Evolutionary conservation across 92 coral and sea anemone species (phyloP), one percentile per base, ranked within the genome.

Genomic region (Heliopora coerulea): DNA sequence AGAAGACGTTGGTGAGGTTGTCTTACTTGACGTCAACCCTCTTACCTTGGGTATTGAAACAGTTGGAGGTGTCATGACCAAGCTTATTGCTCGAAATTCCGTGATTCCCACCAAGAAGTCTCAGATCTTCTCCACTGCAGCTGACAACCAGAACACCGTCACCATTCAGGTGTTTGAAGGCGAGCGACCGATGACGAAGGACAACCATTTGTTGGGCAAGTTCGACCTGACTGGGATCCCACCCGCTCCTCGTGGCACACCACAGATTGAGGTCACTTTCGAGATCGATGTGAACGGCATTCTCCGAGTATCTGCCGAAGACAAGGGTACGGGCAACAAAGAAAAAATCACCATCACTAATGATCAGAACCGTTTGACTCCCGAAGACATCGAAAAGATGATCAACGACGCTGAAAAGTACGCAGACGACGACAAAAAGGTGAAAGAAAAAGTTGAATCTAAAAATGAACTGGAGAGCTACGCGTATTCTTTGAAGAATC

Each of bases 41-140:
- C 89, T 93, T 33, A 93, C 98, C 39, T 25, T 93, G 83, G 98
- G 97, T 70, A 93, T 93, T 41, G 98, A 93, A 82, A 93, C 98
- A 18, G 98, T 93, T 48, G 98, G 98, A 64, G 98, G 98, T 57
- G 98, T 93, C 40, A 93, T 93, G 98, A 93, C 98, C 72, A 93
- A 93, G 64, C 96, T 93, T 11, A 93, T 93, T 67, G 57, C 75
- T 29, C 90, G 98, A 20, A 93, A 93, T 83, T 91, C 98, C 19
- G 98, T 93, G 62, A 93, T 93, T 68, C 98, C 98, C 26, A 90
- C 98, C 49, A 93, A 93, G 86, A 93, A 93, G 56, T 85, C 98
- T 28, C 98, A 93, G 83, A 81, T 93, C 82, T 93, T 93, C 86
- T 93, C 98, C 61, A 93, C 98, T 46, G 98, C 98, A 30, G 98